Conservation (phyloP, 2,113 vertebrate species). For the Elachura formosa region DNA sequence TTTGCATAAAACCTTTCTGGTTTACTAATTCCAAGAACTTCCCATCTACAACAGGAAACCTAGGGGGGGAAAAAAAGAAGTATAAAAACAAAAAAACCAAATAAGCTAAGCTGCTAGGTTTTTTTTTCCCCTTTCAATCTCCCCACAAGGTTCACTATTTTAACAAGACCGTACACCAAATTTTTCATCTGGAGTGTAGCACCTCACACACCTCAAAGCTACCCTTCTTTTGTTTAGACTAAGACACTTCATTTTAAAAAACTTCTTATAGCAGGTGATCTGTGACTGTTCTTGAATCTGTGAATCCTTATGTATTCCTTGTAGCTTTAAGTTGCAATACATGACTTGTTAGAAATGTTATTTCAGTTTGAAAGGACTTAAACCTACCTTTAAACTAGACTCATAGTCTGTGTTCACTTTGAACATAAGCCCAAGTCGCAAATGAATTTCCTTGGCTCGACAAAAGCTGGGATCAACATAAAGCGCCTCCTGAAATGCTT, state of each 20-base stretch:
- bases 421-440: constrained; percentile 98
- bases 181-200: not conserved
- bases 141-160: not conserved
- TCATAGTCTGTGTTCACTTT: constrained; percentile 98
- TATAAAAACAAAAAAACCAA: not conserved
- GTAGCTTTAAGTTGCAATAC: not conserved
- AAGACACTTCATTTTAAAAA: not conserved
- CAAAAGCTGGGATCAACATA: constrained; percentile 97
- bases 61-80: rapidly evolving
- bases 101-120: not conserved
- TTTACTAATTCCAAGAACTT: not conserved
- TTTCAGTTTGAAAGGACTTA: not conserved
- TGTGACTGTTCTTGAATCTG: not conserved
- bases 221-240: not conserved
- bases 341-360: not conserved
- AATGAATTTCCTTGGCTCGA: constrained; percentile 96
- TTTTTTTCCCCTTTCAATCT: not conserved
- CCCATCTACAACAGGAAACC: not conserved
- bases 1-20: not conserved
- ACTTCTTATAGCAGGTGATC: not conserved
- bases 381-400: constrained; percentile 94
- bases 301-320: not conserved
- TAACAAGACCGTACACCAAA: not conserved
- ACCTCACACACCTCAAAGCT: not conserved
- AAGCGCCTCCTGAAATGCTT: constrained; percentile 98